Evolutionary conservation across 2,113 vertebrate genomes (phyloP), one percentile per base, ranked within the genome.

Genomic region (Anser brachyrhynchus): DNA sequence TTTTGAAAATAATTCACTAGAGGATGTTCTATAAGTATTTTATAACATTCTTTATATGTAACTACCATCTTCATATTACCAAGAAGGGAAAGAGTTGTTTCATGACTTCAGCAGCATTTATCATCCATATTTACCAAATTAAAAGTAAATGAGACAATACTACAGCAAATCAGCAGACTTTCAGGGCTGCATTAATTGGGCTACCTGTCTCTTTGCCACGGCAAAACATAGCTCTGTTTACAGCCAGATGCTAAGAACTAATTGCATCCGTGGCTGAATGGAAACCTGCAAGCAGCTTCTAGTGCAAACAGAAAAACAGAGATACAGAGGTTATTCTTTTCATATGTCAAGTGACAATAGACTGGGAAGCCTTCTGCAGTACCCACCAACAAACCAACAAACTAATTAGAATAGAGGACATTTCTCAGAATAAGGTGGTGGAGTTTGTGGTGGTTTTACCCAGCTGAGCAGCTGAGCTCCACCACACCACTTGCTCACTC

Each of bases 221-320:
- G 75, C 84, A 91, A 97, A 92, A 91, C 66, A 84, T 67, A 95
- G 65, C 58, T 39, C 86, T 90, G 19, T 85, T 97, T 97, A 74
- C 82, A 96, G 91, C 43, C 89, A 97, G 90, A 94, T 93, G 93
- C 81, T 64, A 84, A 92, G 91, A 95, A 95, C 93, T 95, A 95
- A 95, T 95, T 95, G 73, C 77, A 74, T 95, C 85, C 84, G 75
- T 23, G 72, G 66, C 71, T 92, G 55, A 91, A 87, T 51, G 51
- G 73, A 92, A 97, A 97, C 82, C 91, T 94, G 59, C 37, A 96
- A 91, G 37, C 87, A 95, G 78, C 52, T 96, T 94, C 79, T 84
- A 94, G 84, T 5, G 2, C 18, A 33, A 88, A 61, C 28, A 69
- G 61, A 72, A 74, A 61, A 86, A 59, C 55, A 13, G 75, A 78